Base-by-base conservation (phyloP, 1,140 invertebrate species). In the Drosophila ironensis region DNA sequence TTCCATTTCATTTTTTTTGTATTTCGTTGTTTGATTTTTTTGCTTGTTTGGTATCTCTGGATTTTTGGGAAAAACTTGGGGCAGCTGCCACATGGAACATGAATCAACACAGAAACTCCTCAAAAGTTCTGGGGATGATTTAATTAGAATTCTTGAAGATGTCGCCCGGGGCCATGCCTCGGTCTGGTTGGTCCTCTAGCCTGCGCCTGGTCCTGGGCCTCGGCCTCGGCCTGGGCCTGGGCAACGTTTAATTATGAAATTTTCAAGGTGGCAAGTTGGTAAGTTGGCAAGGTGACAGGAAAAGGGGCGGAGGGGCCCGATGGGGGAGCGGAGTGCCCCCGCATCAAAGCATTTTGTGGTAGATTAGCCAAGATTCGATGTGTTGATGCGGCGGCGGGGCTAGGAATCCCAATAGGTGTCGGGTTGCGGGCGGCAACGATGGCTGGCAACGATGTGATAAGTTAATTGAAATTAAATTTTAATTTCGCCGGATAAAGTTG, bases 121-220 rank as follows among this genome's bases (percentile, higher is more conserved):
- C 53, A 66, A 77, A 84, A 84, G 64, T 86, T 84, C 56, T 67
- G 76, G 67, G 69, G 81, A 86, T 84, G 78, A 84, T 84, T 84
- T 84, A 84, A 84, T 84, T 84, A 86, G 78, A 84, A 86, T 84
- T 84, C 78, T 84, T 84, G 76, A 84, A 84, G 73, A 82, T 84
- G 51, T 75, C 69, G 66, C 35, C 54, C 56, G 48, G 38, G 48
- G 61, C 71, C 35, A 60, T 54, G 44, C 37, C 37, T 41, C 37
- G 14, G 54, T 17, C 33, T 35, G 38, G 53, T n/a, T 37, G 33
- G 33, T 37, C 30, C 14, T 12, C 30, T 33, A 4, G 30, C 11
- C 30, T 9, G 28, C 2, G n/a, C n/a, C 28, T 33, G 9, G 9
- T 0, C 28, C 28, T 19, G 20, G 22, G 20, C 6, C 9, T 11